Evolutionary conservation across 1,140 invertebrate genomes (phyloP).

Genomic region (Drosophila aff.): DNA sequence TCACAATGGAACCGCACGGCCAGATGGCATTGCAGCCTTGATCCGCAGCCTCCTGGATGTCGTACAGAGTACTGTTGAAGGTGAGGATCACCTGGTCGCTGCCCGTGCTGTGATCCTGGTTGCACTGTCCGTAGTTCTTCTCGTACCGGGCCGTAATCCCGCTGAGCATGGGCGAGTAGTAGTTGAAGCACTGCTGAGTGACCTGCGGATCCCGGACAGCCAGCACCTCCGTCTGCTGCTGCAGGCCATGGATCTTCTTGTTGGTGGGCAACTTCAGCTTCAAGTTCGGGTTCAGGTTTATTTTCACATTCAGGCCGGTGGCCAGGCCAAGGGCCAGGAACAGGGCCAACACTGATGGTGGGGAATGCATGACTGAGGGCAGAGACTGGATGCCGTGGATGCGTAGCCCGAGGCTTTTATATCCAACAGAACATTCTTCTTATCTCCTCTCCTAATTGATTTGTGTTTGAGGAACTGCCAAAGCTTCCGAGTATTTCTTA

Average conservation of each 20-base stretch:
- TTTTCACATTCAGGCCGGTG: constrained; percentile 2
- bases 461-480: constrained; percentile 16
- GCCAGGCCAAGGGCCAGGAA: constrained; percentile 39
- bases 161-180: constrained; percentile 44
- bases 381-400: constrained; percentile 8
- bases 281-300: neutral
- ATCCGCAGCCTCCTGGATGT: constrained; percentile 1
- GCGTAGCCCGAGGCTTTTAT: constrained; percentile 33
- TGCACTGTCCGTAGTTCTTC: constrained; percentile 16
- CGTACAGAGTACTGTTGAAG: constrained; percentile 25
- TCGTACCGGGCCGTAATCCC: constrained; percentile 17
- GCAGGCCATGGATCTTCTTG: constrained; percentile 27
- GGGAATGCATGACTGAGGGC: constrained; percentile 33
- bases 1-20: constrained; percentile 32
- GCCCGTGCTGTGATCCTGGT: neutral
- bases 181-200: constrained; percentile 30
- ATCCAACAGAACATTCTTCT: neutral
- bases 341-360: constrained; percentile 23
- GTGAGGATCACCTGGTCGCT: neutral
- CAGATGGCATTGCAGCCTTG: constrained; percentile 16
- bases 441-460: constrained; percentile 29
- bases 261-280: constrained; percentile 36
- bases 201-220: constrained; percentile 22
- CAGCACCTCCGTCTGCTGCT: constrained; percentile 43
- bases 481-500: neutral